phyloP scores from a whole-genome alignment of 2,888 invertebrate species.

The Eupithecia subumbrata region DNA sequence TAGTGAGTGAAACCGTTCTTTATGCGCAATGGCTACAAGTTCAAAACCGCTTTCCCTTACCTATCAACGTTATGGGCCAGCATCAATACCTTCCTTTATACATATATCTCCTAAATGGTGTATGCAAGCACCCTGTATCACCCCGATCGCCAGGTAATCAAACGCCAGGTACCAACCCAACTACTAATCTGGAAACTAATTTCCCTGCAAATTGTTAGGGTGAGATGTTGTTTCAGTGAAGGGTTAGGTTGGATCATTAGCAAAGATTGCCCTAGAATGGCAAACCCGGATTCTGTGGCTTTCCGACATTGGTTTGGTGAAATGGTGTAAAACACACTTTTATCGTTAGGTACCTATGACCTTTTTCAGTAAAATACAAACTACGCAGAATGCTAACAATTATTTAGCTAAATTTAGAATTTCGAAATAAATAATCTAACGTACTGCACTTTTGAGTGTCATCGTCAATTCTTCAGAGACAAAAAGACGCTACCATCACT shows the following conservation, averaged over 20 bases:
- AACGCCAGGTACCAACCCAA: conserved; percentile 41
- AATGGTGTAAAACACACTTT: not conserved
- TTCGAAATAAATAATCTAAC: not conserved
- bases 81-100: conserved; percentile 7
- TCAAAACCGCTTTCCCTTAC: not conserved
- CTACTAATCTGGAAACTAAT: conserved; percentile 61
- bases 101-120: conserved; percentile 16
- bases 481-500: not conserved
- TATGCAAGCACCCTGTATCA: conserved; percentile 27
- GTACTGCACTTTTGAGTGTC: not conserved
- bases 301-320: not conserved
- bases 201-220: conserved; percentile 63
- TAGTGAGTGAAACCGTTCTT: not conserved
- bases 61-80: not conserved
- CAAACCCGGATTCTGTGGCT: not conserved
- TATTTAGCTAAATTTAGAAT: not conserved
- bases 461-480: not conserved
- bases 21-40: not conserved
- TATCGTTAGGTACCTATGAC: not conserved
- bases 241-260: conserved; percentile 62
- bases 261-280: conserved; percentile 59
- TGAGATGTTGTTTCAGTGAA: conserved; percentile 63
- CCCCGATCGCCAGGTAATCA: conserved; percentile 40
- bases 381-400: not conserved
- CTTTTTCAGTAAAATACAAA: not conserved